Percentiles rank a stretch among this genome's conserved stretches.
Evolutionary conservation across 2,888 invertebrate genomes (phyloP).

Genomic region (Chrysina gloriosa): DNA sequence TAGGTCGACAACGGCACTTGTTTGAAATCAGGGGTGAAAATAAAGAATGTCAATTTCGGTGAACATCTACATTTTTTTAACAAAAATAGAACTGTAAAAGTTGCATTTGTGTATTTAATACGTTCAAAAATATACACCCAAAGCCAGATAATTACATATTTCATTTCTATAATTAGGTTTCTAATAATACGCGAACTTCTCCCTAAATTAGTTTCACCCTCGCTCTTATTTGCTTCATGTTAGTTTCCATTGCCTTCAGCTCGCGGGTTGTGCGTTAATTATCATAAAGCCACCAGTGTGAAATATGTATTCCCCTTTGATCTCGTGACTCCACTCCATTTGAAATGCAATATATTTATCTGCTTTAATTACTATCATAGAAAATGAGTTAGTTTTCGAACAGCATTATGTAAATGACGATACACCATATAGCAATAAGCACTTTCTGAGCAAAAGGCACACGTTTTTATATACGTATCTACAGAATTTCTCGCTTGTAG

Average conservation of each 20-base stretch:
- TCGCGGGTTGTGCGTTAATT: conserved; percentile 24
- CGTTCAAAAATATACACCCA: background rate
- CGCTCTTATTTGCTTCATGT: background rate
- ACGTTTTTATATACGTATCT: no score
- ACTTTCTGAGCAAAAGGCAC: no score
- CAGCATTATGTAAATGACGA: no score
- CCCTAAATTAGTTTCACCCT: conserved; percentile 2
- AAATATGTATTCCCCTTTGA: conserved; percentile 34
- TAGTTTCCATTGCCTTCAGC: conserved; percentile 6
- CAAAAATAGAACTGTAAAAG: background rate
- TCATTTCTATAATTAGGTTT: conserved; percentile 1
- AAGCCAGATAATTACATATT: background rate
- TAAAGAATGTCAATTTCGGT: no score
- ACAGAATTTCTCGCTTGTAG: no score
- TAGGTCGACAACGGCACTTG: no score
- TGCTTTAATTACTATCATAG: conserved; percentile 25
- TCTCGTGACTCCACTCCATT: conserved; percentile 13
- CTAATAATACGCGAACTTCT: background rate
- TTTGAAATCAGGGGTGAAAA: no score
- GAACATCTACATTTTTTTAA: no score
- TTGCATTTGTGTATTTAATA: background rate
- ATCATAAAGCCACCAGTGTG: conserved; percentile 14
- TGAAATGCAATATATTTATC: conserved; percentile 20
- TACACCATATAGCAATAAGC: background rate
- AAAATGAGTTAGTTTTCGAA: conserved; percentile 11